Evolutionary conservation across 1,140 invertebrate genomes (phyloP).

Genomic region (Dinothrombium tinctorium): DNA sequence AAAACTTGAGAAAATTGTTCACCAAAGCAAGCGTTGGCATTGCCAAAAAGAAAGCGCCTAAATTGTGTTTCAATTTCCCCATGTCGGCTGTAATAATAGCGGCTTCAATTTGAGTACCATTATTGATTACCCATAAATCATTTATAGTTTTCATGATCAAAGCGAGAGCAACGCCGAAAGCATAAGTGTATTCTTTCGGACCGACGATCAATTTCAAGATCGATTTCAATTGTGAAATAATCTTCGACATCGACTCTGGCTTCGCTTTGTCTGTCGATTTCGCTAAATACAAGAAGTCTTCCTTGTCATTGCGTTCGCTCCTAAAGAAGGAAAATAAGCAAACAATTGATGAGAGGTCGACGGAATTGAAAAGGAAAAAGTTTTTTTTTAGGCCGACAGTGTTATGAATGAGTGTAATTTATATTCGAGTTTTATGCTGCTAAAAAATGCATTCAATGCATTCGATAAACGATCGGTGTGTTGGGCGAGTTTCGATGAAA

Average conservation of each 20-base stretch:
- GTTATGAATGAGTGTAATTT: too few species aligned
- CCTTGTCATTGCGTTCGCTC: too few species aligned
- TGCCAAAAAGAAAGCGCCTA: slow-evolving; percentile 25
- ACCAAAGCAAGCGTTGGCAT: slow-evolving; percentile 18
- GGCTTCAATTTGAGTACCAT: slow-evolving; percentile 76
- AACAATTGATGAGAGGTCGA: too few species aligned
- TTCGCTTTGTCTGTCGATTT: too few species aligned
- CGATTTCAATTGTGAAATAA: not conserved
- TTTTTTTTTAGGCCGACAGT: too few species aligned
- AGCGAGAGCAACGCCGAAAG: slow-evolving; percentile 35
- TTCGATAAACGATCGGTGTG: too few species aligned
- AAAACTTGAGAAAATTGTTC: slow-evolving; percentile 15
- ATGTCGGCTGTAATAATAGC: slow-evolving; percentile 62
- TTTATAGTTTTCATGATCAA: slow-evolving; percentile 68
- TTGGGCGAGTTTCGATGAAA: too few species aligned
- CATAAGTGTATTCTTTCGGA: slow-evolving; percentile 5
- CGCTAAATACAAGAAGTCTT: too few species aligned
- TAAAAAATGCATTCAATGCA: too few species aligned
- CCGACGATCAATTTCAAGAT: slow-evolving; percentile 5
- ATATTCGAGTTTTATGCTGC: too few species aligned
- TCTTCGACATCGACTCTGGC: not conserved
- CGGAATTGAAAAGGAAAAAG: too few species aligned
- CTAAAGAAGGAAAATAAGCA: too few species aligned
- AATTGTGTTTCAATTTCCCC: slow-evolving; percentile 44
- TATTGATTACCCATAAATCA: slow-evolving; percentile 90